Conservation (phyloP, 2,113 vertebrate genomes). For the Acinonyx jubatus region DNA sequence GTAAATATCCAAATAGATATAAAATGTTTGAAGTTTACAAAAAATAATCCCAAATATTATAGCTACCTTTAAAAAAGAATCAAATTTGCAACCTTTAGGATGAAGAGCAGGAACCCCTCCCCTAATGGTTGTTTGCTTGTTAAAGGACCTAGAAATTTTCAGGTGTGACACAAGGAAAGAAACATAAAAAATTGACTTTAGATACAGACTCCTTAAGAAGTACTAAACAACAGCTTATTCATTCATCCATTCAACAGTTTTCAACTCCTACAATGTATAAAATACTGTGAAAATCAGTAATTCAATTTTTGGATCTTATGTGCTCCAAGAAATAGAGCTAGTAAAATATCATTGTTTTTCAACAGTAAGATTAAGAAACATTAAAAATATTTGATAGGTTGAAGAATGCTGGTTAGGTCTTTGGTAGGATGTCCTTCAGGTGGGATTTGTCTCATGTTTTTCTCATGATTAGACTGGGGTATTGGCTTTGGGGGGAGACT, state of each 20-base stretch:
- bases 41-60: background rate
- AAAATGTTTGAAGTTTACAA: background rate
- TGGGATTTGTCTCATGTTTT: background rate
- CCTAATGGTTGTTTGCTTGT: background rate
- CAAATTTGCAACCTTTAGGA: background rate
- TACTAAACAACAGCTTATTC: background rate
- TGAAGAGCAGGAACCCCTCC: background rate
- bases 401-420: background rate
- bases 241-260: background rate
- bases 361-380: background rate
- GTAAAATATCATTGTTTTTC: background rate
- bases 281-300: background rate
- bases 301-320: background rate
- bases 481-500: background rate
- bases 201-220: background rate
- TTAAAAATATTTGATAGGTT: background rate
- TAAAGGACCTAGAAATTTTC: background rate
- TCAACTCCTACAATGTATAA: background rate
- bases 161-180: background rate
- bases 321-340: background rate
- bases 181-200: background rate
- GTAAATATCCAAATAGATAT: conserved; percentile 27
- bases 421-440: background rate
- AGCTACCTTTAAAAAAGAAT: background rate
- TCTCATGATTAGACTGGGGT: background rate